Conservation (phyloP, 1,140 invertebrate species). For the Whitmania pigra region DNA sequence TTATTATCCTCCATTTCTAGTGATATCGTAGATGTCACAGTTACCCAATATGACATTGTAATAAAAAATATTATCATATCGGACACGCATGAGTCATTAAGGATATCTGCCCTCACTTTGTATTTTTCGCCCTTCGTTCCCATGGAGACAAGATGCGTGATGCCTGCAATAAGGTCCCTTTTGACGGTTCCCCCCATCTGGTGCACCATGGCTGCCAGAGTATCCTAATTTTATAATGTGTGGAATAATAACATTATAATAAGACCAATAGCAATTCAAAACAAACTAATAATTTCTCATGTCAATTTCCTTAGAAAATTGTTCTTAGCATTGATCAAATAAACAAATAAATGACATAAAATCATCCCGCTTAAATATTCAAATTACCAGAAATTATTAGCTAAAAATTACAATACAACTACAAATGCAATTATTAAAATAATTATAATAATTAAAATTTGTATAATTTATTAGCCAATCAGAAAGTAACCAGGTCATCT, state of each 20-base stretch:
- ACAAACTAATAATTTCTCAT: constrained; percentile 1
- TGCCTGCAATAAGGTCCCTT: constrained; percentile 68
- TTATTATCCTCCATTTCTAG: too few relatives aligned
- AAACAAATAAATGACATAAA: neutral
- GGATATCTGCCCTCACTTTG: constrained; percentile 39
- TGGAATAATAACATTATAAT: constrained; percentile 50
- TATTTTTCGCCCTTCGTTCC: constrained; percentile 74
- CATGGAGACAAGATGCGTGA: constrained; percentile 82
- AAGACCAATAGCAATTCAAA: constrained; percentile 26
- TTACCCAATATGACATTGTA: too few relatives aligned
- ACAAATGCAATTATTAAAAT: neutral
- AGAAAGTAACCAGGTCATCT: constrained; percentile 58
- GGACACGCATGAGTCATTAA: neutral
- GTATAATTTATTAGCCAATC: neutral
- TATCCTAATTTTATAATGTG: too few relatives aligned
- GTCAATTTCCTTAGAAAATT: neutral
- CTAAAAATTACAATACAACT: neutral
- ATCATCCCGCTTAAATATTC: neutral
- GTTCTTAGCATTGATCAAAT: neutral
- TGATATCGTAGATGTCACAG: too few relatives aligned
- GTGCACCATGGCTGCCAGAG: constrained; percentile 65
- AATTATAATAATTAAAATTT: neutral
- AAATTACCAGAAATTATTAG: neutral
- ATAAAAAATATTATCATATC: neutral
- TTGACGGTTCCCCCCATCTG: constrained; percentile 85